Percentiles rank a stretch among this genome's conserved stretches.
Evolutionary conservation across 2,113 vertebrate genomes (phyloP).

Genomic region (Epinephelus moara): DNA sequence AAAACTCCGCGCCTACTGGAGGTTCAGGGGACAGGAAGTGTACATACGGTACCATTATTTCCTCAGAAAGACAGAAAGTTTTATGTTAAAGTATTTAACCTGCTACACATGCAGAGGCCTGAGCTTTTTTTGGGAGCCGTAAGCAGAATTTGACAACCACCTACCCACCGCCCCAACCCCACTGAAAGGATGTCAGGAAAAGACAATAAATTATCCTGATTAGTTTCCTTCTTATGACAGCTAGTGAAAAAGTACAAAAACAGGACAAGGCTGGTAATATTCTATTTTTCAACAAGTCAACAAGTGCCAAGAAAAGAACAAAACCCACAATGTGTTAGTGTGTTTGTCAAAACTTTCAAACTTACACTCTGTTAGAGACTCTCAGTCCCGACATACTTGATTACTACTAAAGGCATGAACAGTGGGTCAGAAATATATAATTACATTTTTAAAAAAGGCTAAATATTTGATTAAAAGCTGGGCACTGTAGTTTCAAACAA

Average conservation of each 20-base stretch:
- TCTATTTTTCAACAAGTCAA: neutral
- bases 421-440: neutral
- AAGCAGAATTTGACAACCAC: conserved; percentile 20
- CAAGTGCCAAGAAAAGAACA: conserved; percentile 3
- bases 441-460: neutral
- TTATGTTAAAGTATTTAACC: conserved; percentile 48
- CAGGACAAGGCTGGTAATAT: conserved; percentile 1
- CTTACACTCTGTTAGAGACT: neutral
- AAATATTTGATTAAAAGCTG: neutral
- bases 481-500: neutral
- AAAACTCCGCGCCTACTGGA: conserved; percentile 2
- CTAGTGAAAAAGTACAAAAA: conserved; percentile 39
- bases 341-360: neutral
- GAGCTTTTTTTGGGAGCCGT: neutral
- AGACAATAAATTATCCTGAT: conserved; percentile 24
- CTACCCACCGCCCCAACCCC: neutral
- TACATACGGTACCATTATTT: conserved; percentile 2
- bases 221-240: conserved; percentile 28
- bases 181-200: conserved; percentile 31
- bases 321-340: neutral
- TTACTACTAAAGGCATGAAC: neutral
- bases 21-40: conserved; percentile 8
- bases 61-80: neutral
- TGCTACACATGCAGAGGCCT: conserved; percentile 21
- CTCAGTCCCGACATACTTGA: neutral